Percentiles rank a stretch among this genome's conserved stretches.
These are phyloP conservation scores for Anguilla marmorata DNA, from an alignment of 2,797 vertebrate species.

Conservation along the genomic window DNA sequence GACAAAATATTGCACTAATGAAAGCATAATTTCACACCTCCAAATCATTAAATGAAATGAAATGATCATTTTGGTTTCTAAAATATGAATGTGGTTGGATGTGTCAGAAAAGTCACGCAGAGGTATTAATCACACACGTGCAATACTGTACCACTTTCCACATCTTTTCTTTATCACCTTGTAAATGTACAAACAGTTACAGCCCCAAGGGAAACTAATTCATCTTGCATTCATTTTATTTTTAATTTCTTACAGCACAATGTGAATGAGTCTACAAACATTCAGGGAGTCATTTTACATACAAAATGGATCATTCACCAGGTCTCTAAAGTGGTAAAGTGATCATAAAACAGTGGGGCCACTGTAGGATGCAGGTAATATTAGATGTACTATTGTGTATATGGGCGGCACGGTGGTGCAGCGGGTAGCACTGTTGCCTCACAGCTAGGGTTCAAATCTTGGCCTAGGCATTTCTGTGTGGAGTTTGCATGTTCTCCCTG, in stretches of 20 bases:
- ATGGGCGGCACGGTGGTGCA: slow-evolving; percentile 59
- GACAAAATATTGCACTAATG: slow-evolving; percentile 75
- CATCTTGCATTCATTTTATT: slow-evolving; percentile 92
- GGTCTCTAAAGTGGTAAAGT: slow-evolving; percentile 68
- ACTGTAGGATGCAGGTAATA: slow-evolving; percentile 71
- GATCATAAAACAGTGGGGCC: slow-evolving; percentile 80
- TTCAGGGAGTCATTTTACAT: slow-evolving; percentile 84
- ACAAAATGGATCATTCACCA: slow-evolving; percentile 79
- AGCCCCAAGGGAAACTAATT: slow-evolving; percentile 73
- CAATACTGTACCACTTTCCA: slow-evolving; percentile 56
- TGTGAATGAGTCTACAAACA: neutral
- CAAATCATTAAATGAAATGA: slow-evolving; percentile 79
- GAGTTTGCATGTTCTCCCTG: too few species aligned
- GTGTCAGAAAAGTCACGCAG: slow-evolving; percentile 87
- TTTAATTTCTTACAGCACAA: slow-evolving; percentile 82
- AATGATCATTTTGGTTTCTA: slow-evolving; percentile 87
- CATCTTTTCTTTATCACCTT: slow-evolving; percentile 80
- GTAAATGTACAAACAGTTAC: slow-evolving; percentile 80
- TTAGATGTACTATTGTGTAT: slow-evolving; percentile 69
- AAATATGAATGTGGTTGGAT: slow-evolving; percentile 71
- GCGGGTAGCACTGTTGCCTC: neutral
- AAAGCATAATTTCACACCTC: slow-evolving; percentile 58
- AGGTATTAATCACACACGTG: slow-evolving; percentile 82
- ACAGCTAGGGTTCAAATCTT: neutral
- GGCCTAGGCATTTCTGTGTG: neutral